Evolutionary conservation across 1,140 invertebrate species (phyloP), one percentile per base, ranked within the genome.

Genomic region (Melipona quadrifasciata): DNA sequence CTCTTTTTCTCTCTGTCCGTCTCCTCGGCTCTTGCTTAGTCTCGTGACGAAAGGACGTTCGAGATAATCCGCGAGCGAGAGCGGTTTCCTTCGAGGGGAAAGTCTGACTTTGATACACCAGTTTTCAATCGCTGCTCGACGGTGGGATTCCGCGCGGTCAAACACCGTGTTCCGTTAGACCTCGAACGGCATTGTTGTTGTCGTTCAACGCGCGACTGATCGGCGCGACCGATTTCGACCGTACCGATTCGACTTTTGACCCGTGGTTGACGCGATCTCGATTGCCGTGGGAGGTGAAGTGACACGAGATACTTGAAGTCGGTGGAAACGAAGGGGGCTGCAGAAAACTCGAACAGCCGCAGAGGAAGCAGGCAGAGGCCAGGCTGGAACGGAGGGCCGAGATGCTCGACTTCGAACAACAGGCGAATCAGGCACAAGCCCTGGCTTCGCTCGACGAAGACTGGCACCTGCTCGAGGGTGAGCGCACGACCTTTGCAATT

Each of bases 391-490:
- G 81, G 65, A 31, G 78, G 58, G 27, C 57, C 55, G 78, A 82
- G 80, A 91, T 92, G 91, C 90, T 92, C 85, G 91, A 93, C 87
- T 92, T 92, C 75, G 92, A 93, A 92, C 91, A 92, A 88, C 92
- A 92, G 84, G 87, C 91, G 79, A 92, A 92, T 91, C 92, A 92
- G 85, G 87, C 88, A 68, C 91, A 91, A 77, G 89, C 92, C 64
- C 70, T 91, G 88, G 91, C 91, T 80, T 92, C 91, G 74, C 90
- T 91, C 76, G 86, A 92, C 82, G 91, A 92, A 47, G 90, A 93
- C 89, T 93, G 92, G 91, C 92, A 93, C 89, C 90, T 93, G 90
- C 91, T 93, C 86, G 91, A 91, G 91, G 92, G 91, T 93, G 87
- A 93, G 91, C 74, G 72, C 79, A 92, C 87, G 91, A 92, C 91